Evolutionary conservation across 1,140 invertebrate species (phyloP), one percentile per base, ranked within the genome.

Genomic region (Zaprionus kolodkinae): DNA sequence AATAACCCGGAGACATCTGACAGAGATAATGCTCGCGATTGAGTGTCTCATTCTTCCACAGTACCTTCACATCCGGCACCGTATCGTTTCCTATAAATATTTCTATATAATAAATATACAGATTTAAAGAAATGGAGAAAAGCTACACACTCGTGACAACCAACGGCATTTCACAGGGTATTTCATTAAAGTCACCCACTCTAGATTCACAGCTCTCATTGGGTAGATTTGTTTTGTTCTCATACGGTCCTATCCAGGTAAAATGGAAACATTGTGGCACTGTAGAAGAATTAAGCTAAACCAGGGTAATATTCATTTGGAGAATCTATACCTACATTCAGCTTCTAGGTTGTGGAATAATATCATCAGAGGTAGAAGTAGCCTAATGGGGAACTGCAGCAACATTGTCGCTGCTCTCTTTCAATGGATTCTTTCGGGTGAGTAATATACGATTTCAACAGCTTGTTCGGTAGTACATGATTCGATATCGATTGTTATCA

Each of bases 261-360:
- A 91, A 91, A 13, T 82, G 83, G 74, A 91, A 91, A 15, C 90
- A 91, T 71, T 91, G 81, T 0, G 90, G 90, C 17, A 67, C 89
- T 91, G 50, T 17, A n/a, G 62, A 57, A 35, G 21, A 57, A 50
- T 36, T 74, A 13, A 55, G 25, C 38, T 9, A 48, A 33, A 56
- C 30, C 3, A 3, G 4, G 4, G 25, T 6, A 30, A 30, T 52
- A 7, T n/a, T 17, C 17, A 27, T 10, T 54, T 52, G 27, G 9
- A 27, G 52, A 43, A 71, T 13, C 7, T 56, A 61, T 50, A 79
- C 78, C 38, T 50, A 88, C 85, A 76, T 50, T 89, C 78, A 36
- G 85, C 81, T 50, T 54, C 12, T 55, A 74, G 11, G 7, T 48
- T 35, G 12, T 11, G 25, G 7, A 67, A 65, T 68, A 67, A 62